Conservation (phyloP, 2,113 vertebrate genomes). For the Oncorhynchus tshawytscha region DNA sequence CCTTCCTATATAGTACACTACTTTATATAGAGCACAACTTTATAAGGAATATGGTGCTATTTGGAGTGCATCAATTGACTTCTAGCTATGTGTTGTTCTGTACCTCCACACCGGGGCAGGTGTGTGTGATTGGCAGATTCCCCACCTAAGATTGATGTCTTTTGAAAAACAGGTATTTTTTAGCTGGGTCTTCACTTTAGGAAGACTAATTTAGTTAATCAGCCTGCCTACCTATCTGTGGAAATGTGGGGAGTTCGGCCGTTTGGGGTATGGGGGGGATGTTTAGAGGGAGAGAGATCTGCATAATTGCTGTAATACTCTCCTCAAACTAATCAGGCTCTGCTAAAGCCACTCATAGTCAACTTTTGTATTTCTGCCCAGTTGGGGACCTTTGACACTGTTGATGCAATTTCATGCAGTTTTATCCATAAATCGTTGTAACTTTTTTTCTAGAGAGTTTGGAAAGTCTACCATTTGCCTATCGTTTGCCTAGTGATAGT, state of each 20-base stretch:
- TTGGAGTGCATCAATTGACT: too few species aligned
- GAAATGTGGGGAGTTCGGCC: slow-evolving; percentile 38
- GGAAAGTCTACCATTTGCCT: too few species aligned
- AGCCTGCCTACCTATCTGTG: slow-evolving; percentile 21
- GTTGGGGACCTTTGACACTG: too few species aligned
- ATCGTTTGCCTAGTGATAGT: too few species aligned
- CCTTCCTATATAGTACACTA: too few species aligned
- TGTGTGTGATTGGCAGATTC: neutral
- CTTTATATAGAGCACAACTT: slow-evolving; percentile 38
- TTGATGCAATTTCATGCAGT: too few species aligned
- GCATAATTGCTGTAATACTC: too few species aligned
- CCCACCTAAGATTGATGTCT: slow-evolving; percentile 58
- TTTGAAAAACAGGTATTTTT: slow-evolving; percentile 50
- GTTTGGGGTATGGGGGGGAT: slow-evolving; percentile 23
- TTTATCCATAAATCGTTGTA: too few species aligned
- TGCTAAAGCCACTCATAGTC: too few species aligned
- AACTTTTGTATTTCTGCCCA: too few species aligned
- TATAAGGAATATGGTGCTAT: slow-evolving; percentile 47
- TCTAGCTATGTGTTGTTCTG: neutral
- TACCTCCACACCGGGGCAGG: neutral
- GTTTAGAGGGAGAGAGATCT: neutral
- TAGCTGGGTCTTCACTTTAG: slow-evolving; percentile 72
- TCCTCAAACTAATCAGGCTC: too few species aligned
- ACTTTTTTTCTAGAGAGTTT: too few species aligned
- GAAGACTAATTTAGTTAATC: slow-evolving; percentile 58